Conservation (phyloP, 2,888 invertebrate species). For the Timema cristinae region DNA sequence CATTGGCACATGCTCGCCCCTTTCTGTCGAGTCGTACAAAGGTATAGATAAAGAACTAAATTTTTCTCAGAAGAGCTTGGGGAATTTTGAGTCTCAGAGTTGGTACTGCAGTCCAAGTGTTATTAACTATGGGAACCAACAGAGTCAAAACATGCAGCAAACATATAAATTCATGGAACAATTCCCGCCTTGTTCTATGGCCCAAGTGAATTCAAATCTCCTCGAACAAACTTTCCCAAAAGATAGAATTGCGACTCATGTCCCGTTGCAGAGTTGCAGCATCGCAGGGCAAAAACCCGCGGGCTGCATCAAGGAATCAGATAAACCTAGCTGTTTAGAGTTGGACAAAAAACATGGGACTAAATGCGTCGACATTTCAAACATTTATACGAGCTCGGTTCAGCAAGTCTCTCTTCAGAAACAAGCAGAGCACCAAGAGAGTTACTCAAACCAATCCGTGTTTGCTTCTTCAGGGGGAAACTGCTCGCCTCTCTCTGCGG, state of each 20-base stretch:
- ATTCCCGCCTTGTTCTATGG: slow-evolving; percentile 28
- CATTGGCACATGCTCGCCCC: slow-evolving; percentile 25
- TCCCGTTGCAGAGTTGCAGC: slow-evolving; percentile 11
- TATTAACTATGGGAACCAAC: slow-evolving; percentile 22
- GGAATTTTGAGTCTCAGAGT: slow-evolving; percentile 24
- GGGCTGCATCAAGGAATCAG: slow-evolving; percentile 7
- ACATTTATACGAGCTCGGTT: slow-evolving; percentile 8
- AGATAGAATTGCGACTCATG: slow-evolving; percentile 11
- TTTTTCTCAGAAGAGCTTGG: slow-evolving; percentile 20
- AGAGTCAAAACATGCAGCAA: slow-evolving; percentile 23
- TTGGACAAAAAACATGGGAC: slow-evolving; percentile 21
- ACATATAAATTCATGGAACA: slow-evolving; percentile 29
- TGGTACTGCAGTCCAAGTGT: slow-evolving; percentile 29
- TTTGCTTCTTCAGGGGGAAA: slow-evolving; percentile 13
- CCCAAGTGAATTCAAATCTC: slow-evolving; percentile 22
- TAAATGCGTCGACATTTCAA: slow-evolving; percentile 24
- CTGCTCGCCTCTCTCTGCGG: slow-evolving; percentile 20
- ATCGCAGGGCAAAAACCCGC: slow-evolving; percentile 18
- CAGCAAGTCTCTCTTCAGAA: slow-evolving; percentile 12
- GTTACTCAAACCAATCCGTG: slow-evolving; percentile 3
- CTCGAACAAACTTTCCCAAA: slow-evolving; percentile 25
- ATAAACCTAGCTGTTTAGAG: slow-evolving; percentile 19
- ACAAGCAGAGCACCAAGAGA: slow-evolving; percentile 16
- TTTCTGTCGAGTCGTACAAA: slow-evolving; percentile 24
- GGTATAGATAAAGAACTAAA: slow-evolving; percentile 26